Base-by-base conservation (phyloP, 2,888 invertebrate species). In the Tryphoninae sp. region DNA sequence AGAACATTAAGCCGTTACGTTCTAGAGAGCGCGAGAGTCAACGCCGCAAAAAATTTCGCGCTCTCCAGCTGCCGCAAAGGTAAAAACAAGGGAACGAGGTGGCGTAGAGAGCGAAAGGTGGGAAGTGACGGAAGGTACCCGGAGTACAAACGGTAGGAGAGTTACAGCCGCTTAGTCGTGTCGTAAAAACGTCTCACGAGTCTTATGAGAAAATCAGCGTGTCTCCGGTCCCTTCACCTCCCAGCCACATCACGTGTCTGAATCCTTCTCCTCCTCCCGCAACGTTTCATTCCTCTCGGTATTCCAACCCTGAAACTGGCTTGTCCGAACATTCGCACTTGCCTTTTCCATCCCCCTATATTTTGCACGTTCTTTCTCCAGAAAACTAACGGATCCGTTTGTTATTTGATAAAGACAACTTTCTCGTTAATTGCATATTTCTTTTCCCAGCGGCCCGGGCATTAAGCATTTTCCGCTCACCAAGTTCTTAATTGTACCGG, bases 141-240 rank as follows among this genome's bases (percentile, higher is more conserved):
- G 61, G 76, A 74, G 68, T 75, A 81, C 76, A 76, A 85, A 85
- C 84, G 85, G 80, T 76, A 53, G 78, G 82, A 78, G 76, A 82
- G 84, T 87, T 87, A 88, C 85, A 86, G 83, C 83, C 87, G 85
- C 88, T 89, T 89, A 89, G 87, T 84, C 84, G 81, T 86, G 78
- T 87, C 86, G 82, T 87, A 89, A 88, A 88, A 89, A 86, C 84
- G 84, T 86, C 84, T 86, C 81, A 75, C 68, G 77, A 84, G 84
- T 83, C 77, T 69, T 53, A 62, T 59, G 78, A 72, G 51, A 53
- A 53, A 68, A 76, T 69, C 68, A 42, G 75, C 67, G 59, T 76
- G 67, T 69, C 82, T 59, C 82, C 45, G 1, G 33, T 19, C 59
- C 45, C 51, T 61, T 42, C 53, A n/a, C 59, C 16, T 55, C 69